Evolutionary conservation across 2,888 invertebrate genomes (phyloP).

Genomic region (Yponomeuta plumbellus): DNA sequence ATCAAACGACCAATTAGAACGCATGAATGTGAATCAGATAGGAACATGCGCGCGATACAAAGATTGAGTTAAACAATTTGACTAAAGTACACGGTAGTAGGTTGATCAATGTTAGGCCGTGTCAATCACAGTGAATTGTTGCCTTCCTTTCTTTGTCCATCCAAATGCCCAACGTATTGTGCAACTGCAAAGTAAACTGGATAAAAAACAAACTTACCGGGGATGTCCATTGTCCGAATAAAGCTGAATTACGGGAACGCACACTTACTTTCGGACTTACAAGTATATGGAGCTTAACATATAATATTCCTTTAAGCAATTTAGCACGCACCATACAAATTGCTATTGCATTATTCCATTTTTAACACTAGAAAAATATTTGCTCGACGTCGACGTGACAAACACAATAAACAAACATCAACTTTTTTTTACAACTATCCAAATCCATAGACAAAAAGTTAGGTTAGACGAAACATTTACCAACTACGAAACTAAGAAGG

Average conservation of each 20-base stretch:
- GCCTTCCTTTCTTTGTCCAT: not conserved
- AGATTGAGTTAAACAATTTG: not conserved
- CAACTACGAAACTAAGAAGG: not conserved
- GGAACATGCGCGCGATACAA: not conserved
- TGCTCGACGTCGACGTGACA: conserved; percentile 12
- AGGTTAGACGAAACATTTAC: not conserved
- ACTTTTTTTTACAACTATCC: not conserved
- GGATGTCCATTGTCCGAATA: conserved; percentile 52
- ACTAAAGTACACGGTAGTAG: not conserved
- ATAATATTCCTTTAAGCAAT: not conserved
- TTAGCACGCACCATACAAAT: not conserved
- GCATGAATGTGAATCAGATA: not conserved
- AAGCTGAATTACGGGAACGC: conserved; percentile 23
- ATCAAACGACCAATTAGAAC: not conserved
- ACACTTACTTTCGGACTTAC: not conserved
- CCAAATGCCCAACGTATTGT: not conserved
- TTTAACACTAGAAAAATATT: conserved; percentile 8
- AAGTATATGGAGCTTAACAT: too few relatives aligned
- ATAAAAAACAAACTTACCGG: conserved; percentile 38
- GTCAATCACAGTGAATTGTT: conserved; percentile 13
- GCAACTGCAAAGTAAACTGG: conserved; percentile 11
- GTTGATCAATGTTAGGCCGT: conserved; percentile 38
- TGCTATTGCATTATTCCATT: not conserved
- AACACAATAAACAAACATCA: conserved; percentile 10
- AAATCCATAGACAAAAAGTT: not conserved